Conservation (phyloP, 2,888 invertebrate species). For the Eurois occulta region DNA sequence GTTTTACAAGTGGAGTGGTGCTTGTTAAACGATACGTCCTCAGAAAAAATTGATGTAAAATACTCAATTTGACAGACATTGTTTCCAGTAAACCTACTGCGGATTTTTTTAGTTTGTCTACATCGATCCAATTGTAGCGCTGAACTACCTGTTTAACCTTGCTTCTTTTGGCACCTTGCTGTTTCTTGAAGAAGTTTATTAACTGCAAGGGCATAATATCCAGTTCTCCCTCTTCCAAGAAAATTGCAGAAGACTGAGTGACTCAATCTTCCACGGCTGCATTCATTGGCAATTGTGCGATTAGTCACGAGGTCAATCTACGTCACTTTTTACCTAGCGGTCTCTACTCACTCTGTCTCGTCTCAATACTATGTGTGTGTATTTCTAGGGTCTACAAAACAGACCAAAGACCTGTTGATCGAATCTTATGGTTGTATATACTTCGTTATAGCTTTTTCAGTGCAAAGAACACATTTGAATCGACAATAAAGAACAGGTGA, state of each 20-base stretch:
- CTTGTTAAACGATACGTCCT: neutral
- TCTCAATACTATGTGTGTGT: too few species aligned
- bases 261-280: neutral
- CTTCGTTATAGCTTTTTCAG: too few species aligned
- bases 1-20: neutral
- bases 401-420: neutral
- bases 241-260: neutral
- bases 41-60: neutral
- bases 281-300: neutral
- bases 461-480: too few species aligned
- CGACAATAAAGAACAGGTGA: neutral
- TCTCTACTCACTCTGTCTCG: neutral
- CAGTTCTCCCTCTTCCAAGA: neutral
- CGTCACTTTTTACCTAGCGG: neutral
- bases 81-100: neutral
- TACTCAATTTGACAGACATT: neutral
- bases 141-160: neutral
- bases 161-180: neutral
- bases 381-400: neutral
- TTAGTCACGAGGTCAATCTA: neutral
- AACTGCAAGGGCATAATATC: neutral
- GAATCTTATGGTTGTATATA: too few species aligned
- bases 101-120: neutral
- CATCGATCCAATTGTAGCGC: conserved; percentile 11
- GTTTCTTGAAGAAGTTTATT: neutral